Evolutionary conservation across 1,140 invertebrate genomes (phyloP).

Genomic region (Lepidurus apus): DNA sequence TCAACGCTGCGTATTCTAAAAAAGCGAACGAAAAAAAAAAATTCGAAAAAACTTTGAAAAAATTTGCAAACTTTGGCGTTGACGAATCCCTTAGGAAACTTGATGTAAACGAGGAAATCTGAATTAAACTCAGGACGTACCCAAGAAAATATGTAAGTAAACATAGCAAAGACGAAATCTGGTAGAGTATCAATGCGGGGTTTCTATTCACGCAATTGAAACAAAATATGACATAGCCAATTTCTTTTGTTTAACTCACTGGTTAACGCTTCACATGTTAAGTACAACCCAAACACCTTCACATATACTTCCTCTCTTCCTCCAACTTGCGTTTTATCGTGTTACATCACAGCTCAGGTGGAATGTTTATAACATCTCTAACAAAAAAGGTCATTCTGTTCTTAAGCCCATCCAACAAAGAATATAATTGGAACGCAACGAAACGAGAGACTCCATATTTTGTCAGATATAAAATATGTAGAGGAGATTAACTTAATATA

Average conservation of each 20-base stretch:
- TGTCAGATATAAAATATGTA: conserved; percentile 3
- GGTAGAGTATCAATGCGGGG: too few species aligned
- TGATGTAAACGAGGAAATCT: too few species aligned
- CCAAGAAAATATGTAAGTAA: too few species aligned
- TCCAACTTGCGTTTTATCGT: neutral
- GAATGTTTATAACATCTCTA: neutral
- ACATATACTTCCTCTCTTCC: neutral
- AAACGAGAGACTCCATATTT: neutral
- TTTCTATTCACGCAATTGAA: conserved; percentile 11
- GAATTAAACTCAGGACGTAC: too few species aligned
- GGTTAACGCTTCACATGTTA: neutral
- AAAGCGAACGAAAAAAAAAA: too few species aligned
- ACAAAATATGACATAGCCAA: neutral
- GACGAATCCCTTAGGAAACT: too few species aligned
- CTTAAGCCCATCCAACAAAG: neutral
- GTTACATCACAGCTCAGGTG: neutral
- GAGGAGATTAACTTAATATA: conserved; percentile 14
- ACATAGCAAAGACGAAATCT: too few species aligned
- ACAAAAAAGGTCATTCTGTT: neutral
- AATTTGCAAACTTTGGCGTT: too few species aligned
- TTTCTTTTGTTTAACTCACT: neutral
- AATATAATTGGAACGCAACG: neutral
- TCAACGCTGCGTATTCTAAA: too few species aligned
- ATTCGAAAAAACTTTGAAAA: too few species aligned
- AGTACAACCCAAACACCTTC: neutral